These are phyloP conservation scores for Takifugu bimaculatus DNA, from an alignment of 2,113 vertebrate genomes.

Conservation along the genomic window DNA sequence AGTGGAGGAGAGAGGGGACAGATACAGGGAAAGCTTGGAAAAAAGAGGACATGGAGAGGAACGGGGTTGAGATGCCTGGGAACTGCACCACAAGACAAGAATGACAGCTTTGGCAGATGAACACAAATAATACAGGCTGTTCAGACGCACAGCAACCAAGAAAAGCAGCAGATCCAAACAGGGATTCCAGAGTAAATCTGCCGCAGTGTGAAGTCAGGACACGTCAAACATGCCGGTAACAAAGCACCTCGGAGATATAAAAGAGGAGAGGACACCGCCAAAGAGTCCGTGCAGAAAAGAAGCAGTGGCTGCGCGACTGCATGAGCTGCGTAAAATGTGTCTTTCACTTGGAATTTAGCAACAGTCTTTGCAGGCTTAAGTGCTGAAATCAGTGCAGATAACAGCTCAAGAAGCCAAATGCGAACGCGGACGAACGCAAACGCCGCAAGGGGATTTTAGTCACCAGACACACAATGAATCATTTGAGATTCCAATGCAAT, in stretches of 20 bases:
- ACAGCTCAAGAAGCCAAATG: conserved; percentile 18
- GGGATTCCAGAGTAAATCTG: conserved; percentile 13
- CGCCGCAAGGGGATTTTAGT: neutral
- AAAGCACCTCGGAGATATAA: neutral
- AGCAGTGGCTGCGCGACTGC: neutral
- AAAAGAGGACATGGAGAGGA: conserved; percentile 20
- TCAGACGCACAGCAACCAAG: conserved; percentile 7
- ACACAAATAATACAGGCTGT: conserved; percentile 21
- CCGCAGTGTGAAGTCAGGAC: conserved; percentile 5
- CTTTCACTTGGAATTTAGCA: neutral
- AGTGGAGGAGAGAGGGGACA: conserved; percentile 31
- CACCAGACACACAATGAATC: conserved; percentile 25
- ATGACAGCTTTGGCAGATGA: conserved; percentile 5
- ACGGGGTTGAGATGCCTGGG: conserved; percentile 34
- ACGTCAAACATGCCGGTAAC: conserved; percentile 11
- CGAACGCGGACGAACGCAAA: neutral
- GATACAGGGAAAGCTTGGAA: conserved; percentile 48
- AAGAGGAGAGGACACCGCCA: neutral
- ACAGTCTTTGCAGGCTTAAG: neutral
- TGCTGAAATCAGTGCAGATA: conserved; percentile 29
- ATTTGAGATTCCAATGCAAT: neutral
- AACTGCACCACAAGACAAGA: conserved; percentile 1
- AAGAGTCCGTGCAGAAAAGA: neutral
- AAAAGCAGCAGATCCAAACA: conserved; percentile 8
- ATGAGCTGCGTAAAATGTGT: too few relatives aligned